Percentiles rank a stretch among this genome's conserved stretches.
Evolutionary conservation across 2,888 invertebrate genomes (phyloP).

Genomic region (Merodon equestris): DNA sequence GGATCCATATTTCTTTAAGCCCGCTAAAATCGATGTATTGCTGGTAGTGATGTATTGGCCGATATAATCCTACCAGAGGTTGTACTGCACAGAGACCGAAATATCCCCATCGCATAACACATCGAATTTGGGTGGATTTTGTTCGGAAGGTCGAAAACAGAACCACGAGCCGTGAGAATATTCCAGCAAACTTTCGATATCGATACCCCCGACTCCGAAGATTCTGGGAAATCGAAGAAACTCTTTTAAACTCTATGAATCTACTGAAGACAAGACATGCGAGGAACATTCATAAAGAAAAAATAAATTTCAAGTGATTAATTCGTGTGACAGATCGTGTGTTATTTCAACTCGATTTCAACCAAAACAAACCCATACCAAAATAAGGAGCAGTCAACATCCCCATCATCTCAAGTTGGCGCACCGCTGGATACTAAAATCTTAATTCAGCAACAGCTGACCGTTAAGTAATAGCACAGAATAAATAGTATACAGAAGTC

Average conservation of each 20-base stretch:
- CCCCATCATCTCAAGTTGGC: too few species aligned
- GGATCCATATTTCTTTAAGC: too few species aligned
- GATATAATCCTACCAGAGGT: too few species aligned
- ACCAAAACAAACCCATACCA: too few species aligned
- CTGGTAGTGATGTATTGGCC: conserved; percentile 9
- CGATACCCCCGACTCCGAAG: conserved; percentile 16
- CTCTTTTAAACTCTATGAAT: conserved; percentile 10
- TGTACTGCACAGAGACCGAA: background rate
- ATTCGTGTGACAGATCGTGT: too few species aligned
- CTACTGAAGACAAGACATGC: conserved; percentile 26
- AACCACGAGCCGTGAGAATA: background rate
- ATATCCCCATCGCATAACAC: conserved; percentile 10
- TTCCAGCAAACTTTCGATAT: conserved; percentile 22
- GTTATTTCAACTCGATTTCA: too few species aligned
- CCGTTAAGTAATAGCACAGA: too few species aligned
- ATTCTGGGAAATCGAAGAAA: conserved; percentile 25
- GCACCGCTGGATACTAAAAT: too few species aligned
- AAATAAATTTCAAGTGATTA: background rate
- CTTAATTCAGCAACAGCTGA: too few species aligned
- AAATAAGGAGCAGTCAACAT: too few species aligned
- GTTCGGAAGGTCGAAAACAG: conserved; percentile 1
- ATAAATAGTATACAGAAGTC: too few species aligned
- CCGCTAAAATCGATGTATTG: conserved; percentile 16
- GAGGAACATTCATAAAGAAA: conserved; percentile 23
- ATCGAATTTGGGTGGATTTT: conserved; percentile 16